Percentiles rank a stretch among this genome's conserved stretches.
phyloP scores from a whole-genome alignment of 2,888 invertebrate genomes.

The Calephelis perditalis region DNA sequence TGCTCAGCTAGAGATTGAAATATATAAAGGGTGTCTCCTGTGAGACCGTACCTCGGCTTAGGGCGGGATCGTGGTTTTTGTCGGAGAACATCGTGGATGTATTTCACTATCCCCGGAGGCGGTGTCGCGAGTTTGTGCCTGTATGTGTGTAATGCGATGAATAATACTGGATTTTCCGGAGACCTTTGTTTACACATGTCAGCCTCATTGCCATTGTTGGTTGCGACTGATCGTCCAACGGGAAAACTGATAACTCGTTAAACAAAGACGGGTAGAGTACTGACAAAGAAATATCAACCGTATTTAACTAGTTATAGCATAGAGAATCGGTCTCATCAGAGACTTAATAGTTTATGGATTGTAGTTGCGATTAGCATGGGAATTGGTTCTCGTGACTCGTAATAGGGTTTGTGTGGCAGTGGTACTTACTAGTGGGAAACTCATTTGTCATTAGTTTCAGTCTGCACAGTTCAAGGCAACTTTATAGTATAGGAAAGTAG shows the following conservation, averaged over 20 bases:
- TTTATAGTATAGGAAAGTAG: too few relatives aligned
- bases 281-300: neutral
- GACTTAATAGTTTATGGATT: neutral
- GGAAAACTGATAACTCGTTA: slow-evolving; percentile 3
- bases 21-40: too few relatives aligned
- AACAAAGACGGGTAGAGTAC: neutral
- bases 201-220: neutral
- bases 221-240: slow-evolving; percentile 7
- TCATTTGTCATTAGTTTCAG: neutral
- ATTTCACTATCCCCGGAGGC: too few relatives aligned
- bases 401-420: slow-evolving; percentile 4
- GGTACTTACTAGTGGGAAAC: slow-evolving; percentile 5
- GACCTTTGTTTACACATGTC: neutral
- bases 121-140: too few relatives aligned
- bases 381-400: slow-evolving; percentile 6
- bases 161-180: too few relatives aligned
- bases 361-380: slow-evolving; percentile 8
- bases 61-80: too few relatives aligned
- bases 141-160: too few relatives aligned
- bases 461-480: too few relatives aligned
- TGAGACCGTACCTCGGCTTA: too few relatives aligned
- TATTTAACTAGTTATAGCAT: neutral
- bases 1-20: too few relatives aligned
- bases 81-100: too few relatives aligned
- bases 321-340: neutral